These are phyloP conservation scores for Limnephilus rhombicus DNA, from an alignment of 2,888 invertebrate species.

Conservation along the genomic window DNA sequence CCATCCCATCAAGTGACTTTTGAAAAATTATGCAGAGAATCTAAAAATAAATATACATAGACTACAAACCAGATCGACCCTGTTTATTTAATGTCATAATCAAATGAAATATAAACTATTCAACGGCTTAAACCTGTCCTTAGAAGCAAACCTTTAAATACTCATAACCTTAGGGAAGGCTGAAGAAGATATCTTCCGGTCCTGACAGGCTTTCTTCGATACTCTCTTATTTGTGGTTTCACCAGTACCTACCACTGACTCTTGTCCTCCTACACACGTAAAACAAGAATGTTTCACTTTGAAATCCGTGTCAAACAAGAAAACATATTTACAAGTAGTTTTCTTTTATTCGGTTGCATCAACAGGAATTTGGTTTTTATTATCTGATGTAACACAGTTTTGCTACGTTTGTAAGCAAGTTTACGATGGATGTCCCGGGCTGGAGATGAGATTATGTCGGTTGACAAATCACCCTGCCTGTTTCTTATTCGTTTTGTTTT, in stretches of 20 bases:
- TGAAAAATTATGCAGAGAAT: no score
- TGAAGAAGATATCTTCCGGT: neutral
- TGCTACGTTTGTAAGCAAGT: neutral
- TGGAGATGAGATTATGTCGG: constrained; percentile 39
- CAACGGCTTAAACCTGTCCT: neutral
- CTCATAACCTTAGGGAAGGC: neutral
- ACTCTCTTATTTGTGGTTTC: neutral
- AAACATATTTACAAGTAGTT: neutral
- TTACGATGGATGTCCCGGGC: constrained; percentile 31
- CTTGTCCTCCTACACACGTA: neutral
- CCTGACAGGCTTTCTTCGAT: neutral
- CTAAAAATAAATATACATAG: no score
- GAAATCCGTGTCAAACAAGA: neutral
- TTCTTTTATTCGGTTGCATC: neutral
- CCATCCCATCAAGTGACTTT: no score
- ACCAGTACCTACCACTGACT: neutral
- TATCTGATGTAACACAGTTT: neutral
- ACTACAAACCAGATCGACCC: neutral
- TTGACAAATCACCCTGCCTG: constrained; percentile 41
- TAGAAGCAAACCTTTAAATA: neutral
- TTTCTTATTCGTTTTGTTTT: constrained; percentile 52
- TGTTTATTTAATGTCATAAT: neutral
- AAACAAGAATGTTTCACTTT: neutral
- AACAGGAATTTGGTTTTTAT: constrained; percentile 5
- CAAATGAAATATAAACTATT: neutral